phyloP scores from a whole-genome alignment of 2,888 invertebrate species.

The Cylindroiulus punctatus region DNA sequence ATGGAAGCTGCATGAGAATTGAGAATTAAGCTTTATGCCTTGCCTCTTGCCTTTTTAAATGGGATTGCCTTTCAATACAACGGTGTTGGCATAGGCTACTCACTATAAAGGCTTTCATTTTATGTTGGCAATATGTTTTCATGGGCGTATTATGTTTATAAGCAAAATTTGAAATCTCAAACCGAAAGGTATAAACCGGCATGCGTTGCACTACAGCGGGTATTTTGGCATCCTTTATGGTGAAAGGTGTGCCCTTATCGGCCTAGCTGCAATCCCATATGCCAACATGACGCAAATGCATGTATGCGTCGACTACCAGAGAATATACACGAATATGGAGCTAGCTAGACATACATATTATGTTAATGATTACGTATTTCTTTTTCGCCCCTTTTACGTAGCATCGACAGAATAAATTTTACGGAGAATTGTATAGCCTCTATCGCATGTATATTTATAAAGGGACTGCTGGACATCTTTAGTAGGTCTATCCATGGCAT shows the following conservation, averaged over 20 bases:
- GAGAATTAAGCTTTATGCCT: conserved; percentile 34
- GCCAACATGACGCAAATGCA: conserved; percentile 13
- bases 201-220: conserved; percentile 3
- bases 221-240: not conserved
- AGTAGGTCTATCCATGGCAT: not conserved
- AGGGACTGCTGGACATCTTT: conserved; percentile 28
- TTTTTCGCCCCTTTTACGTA: not conserved
- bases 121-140: conserved; percentile 50
- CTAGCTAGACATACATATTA: not conserved
- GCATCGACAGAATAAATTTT: conserved; percentile 25
- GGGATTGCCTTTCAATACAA: conserved; percentile 12
- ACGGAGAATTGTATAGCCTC: conserved; percentile 1
- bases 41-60: conserved; percentile 38
- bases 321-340: not conserved
- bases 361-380: conserved; percentile 16
- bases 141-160: conserved; percentile 47
- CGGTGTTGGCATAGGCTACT: conserved; percentile 28
- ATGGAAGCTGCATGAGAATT: conserved; percentile 28
- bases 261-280: conserved; percentile 34
- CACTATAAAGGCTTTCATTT: conserved; percentile 43
- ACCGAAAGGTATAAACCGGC: conserved; percentile 44
- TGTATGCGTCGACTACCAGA: not conserved
- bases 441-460: conserved; percentile 29
- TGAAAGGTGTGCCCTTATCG: conserved; percentile 37
- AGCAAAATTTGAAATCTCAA: conserved; percentile 47